Evolutionary conservation across 1,140 invertebrate genomes (phyloP).

Genomic region (Delia radicum): DNA sequence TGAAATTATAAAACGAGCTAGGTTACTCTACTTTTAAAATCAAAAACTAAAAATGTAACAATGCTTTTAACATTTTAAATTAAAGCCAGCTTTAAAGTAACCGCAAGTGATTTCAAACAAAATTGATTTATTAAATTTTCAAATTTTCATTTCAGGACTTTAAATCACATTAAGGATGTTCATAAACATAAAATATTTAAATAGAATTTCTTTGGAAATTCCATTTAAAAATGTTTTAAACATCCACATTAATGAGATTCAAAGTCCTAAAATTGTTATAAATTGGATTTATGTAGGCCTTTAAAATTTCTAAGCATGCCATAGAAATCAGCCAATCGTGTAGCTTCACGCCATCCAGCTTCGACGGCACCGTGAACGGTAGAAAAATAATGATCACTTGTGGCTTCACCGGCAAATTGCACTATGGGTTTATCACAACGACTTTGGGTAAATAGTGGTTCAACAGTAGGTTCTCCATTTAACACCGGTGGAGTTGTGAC

Average conservation of each 20-base stretch:
- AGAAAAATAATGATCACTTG: constrained; percentile 68
- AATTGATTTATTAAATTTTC: constrained; percentile 27
- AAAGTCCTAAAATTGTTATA: constrained; percentile 39
- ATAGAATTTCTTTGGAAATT: not conserved
- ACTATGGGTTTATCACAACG: constrained; percentile 60
- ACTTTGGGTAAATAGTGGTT: constrained; percentile 35
- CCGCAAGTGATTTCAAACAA: constrained; percentile 9
- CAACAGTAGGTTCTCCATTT: constrained; percentile 21
- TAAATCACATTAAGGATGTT: constrained; percentile 19
- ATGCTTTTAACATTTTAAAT: no score
- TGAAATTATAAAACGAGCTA: not conserved
- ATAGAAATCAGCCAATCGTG: constrained; percentile 54
- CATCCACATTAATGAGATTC: constrained; percentile 23
- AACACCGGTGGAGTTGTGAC: constrained; percentile 37
- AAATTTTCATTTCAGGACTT: constrained; percentile 29
- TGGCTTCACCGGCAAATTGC: constrained; percentile 75
- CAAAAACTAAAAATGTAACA: no score
- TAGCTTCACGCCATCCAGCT: constrained; percentile 75
- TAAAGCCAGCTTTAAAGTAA: no score
- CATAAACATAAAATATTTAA: not conserved
- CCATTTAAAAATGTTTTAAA: not conserved
- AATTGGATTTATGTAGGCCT: constrained; percentile 37
- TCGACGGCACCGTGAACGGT: constrained; percentile 82
- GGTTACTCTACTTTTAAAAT: not conserved
- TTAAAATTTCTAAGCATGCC: constrained; percentile 26